A percentile compares a stretch with the other conserved stretches of the same genome.
phyloP scores from a whole-genome alignment of 2,888 invertebrate species.

The Dendrolimus pini region DNA sequence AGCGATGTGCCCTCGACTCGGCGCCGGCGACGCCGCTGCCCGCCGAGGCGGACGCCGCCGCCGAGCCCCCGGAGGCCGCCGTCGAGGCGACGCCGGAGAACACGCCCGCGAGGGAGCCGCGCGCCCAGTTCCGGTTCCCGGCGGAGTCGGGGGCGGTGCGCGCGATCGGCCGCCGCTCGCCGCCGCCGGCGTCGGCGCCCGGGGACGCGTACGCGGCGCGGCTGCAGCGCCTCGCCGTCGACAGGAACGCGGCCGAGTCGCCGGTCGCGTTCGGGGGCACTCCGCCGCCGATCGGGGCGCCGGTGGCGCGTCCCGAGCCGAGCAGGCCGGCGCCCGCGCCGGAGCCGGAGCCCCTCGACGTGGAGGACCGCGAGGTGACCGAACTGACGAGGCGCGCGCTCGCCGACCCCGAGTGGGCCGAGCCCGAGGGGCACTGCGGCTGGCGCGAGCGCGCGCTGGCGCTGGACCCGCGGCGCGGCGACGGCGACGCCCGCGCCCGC shows the following conservation, averaged over 20 bases:
- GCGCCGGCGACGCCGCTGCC: constrained; percentile 70
- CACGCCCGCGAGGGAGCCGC: constrained; percentile 84
- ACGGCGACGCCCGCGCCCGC: constrained; percentile 13
- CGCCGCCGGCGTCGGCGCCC: constrained; percentile 30
- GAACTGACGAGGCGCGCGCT: constrained; percentile 62
- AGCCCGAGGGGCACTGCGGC: constrained; percentile 19
- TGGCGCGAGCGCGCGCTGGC: constrained; percentile 15
- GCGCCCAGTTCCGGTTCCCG: constrained; percentile 65
- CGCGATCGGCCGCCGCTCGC: constrained; percentile 70
- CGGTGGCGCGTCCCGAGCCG: constrained; percentile 37
- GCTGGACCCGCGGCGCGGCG: constrained; percentile 17
- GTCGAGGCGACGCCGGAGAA: constrained; percentile 94
- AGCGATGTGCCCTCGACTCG: constrained; percentile 60
- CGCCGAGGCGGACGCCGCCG: constrained; percentile 48
- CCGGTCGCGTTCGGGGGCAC: constrained; percentile 60
- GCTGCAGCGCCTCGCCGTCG: constrained; percentile 67
- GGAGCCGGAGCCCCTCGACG: constrained; percentile 30
- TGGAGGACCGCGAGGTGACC: constrained; percentile 45
- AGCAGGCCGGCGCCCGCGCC: constrained; percentile 36
- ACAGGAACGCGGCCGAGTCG: constrained; percentile 61
- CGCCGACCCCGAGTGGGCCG: constrained; percentile 19
- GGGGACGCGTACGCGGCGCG: constrained; percentile 40
- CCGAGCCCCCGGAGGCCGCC: constrained; percentile 88
- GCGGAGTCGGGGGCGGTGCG: constrained; percentile 81
- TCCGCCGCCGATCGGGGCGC: constrained; percentile 48